Conservation (phyloP, 2,113 vertebrate species). For the Ciconia stormi region DNA sequence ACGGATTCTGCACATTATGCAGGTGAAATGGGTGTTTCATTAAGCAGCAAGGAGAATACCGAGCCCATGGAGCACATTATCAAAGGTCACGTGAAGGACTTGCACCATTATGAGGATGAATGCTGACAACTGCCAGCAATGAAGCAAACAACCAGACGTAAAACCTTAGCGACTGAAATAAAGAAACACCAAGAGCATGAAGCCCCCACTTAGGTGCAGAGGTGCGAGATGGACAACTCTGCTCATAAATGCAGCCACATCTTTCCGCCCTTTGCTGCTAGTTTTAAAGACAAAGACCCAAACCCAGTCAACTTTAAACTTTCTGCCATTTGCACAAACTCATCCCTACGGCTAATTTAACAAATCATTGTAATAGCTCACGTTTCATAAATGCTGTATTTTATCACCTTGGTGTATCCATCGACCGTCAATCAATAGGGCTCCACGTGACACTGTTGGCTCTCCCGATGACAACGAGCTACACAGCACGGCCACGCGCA, state of each 20-base stretch:
- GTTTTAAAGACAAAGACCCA: background rate
- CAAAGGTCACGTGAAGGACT: slow-evolving; percentile 33
- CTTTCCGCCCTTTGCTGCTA: background rate
- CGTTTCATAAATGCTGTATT: background rate
- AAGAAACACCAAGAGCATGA: background rate
- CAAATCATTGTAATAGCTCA: background rate
- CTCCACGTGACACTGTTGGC: background rate
- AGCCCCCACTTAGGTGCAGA: background rate
- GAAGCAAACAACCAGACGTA: background rate
- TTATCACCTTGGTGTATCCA: background rate
- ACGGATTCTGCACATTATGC: background rate
- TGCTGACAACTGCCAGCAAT: background rate
- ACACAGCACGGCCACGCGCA: background rate
- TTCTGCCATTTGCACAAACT: background rate
- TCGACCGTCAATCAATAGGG: background rate
- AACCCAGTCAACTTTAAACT: background rate
- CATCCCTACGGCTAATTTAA: background rate
- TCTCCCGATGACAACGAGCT: background rate
- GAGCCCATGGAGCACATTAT: background rate
- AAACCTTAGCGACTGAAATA: background rate
- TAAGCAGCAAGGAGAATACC: slow-evolving; percentile 21
- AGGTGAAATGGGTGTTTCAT: slow-evolving; percentile 60
- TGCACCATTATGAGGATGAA: background rate
- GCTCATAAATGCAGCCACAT: background rate
- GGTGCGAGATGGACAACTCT: background rate